phyloP scores from a whole-genome alignment of 2,888 invertebrate genomes.

The Tachina fera region DNA sequence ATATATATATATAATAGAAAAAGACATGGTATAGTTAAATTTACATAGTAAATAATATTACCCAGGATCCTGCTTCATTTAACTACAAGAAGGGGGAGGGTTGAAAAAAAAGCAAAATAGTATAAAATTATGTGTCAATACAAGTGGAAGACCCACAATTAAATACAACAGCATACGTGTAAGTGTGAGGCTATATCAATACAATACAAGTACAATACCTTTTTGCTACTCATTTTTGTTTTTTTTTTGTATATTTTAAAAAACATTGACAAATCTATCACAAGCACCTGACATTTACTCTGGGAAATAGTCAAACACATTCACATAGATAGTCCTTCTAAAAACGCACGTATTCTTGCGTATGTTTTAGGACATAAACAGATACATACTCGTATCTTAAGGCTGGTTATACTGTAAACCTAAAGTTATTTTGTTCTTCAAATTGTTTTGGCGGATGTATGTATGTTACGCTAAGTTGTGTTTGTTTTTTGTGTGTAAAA shows the following conservation, averaged over 20 bases:
- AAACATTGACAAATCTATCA: constrained; percentile 72
- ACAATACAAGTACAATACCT: constrained; percentile 38
- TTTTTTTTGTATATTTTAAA: constrained; percentile 17
- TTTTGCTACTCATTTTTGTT: too few species aligned
- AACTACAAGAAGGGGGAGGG: too few species aligned
- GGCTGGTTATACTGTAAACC: constrained; percentile 21
- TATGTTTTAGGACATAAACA: constrained; percentile 8
- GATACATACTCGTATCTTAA: not conserved
- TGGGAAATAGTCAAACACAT: not conserved
- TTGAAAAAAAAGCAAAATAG: too few species aligned
- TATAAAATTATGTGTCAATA: too few species aligned
- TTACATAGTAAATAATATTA: too few species aligned
- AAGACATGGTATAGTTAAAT: too few species aligned
- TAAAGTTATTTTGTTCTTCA: constrained; percentile 44
- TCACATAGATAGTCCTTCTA: not conserved
- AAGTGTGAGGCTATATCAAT: too few species aligned
- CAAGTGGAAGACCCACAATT: too few species aligned
- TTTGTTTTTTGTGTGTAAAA: not conserved
- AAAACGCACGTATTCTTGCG: constrained; percentile 17
- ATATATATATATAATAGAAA: too few species aligned
- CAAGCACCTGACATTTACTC: constrained; percentile 67
- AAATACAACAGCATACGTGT: too few species aligned
- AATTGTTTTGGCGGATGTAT: constrained; percentile 24
- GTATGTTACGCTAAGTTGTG: not conserved
- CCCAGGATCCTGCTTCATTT: too few species aligned